Evolutionary conservation across 2,797 vertebrate genomes (phyloP).

Genomic region (Crypturellus tataupa): DNA sequence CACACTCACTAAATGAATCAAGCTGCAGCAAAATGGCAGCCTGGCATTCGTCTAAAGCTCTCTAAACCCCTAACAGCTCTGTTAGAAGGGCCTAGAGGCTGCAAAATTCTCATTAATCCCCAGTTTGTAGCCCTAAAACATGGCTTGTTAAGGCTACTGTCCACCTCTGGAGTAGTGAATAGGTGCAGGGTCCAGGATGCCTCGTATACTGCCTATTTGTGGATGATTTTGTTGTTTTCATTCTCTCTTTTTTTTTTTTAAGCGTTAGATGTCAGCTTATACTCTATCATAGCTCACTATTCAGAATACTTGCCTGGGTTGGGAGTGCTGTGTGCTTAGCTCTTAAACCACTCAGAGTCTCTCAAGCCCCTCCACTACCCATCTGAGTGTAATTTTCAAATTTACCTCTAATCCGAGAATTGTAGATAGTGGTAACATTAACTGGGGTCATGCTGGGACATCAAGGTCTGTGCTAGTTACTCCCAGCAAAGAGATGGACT

Average conservation of each 20-base stretch:
- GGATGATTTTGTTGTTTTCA: not conserved
- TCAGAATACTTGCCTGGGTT: no score
- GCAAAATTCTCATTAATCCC: not conserved
- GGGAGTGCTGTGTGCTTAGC: not conserved
- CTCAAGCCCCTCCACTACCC: not conserved
- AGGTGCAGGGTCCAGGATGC: not conserved
- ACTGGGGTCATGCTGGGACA: not conserved
- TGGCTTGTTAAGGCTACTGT: not conserved
- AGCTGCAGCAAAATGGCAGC: not conserved
- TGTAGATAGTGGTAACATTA: not conserved
- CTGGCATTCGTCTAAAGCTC: not conserved
- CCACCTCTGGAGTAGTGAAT: not conserved
- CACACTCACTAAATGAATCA: not conserved
- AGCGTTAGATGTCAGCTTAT: no score
- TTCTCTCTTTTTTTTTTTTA: no score
- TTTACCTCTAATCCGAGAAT: not conserved
- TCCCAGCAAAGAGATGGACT: not conserved
- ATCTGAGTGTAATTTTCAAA: not conserved
- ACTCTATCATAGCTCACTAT: no score
- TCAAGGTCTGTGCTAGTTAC: not conserved
- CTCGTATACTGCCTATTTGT: not conserved
- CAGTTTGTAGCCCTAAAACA: not conserved
- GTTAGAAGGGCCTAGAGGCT: not conserved
- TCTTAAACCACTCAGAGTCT: not conserved
- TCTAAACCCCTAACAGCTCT: not conserved